phyloP scores from a whole-genome alignment of 2,888 invertebrate species.

The Eupithecia vulgata region DNA sequence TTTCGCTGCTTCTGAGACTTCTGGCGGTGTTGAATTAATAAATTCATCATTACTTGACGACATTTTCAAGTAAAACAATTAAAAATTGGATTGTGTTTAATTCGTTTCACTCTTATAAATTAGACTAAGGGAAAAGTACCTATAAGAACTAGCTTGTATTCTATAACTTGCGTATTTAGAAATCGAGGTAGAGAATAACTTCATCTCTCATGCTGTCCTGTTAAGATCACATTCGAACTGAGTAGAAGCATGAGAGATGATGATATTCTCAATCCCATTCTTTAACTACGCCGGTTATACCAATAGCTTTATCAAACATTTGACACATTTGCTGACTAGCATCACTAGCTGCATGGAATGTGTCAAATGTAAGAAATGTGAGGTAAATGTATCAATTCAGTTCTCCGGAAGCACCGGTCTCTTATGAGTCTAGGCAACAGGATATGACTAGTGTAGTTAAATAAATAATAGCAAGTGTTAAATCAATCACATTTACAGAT shows the following conservation, averaged over 20 bases:
- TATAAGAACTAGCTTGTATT: background rate
- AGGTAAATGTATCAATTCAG: background rate
- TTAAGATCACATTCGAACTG: background rate
- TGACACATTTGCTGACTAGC: background rate
- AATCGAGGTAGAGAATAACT: background rate
- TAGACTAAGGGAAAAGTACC: background rate
- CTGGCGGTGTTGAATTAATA: too few relatives aligned
- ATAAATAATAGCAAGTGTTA: slow-evolving; percentile 30
- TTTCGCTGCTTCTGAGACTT: too few relatives aligned
- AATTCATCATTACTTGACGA: too few relatives aligned
- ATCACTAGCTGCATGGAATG: too few relatives aligned
- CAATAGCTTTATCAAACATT: background rate
- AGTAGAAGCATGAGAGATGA: background rate
- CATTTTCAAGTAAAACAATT: too few relatives aligned
- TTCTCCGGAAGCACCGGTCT: background rate
- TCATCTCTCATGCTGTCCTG: background rate
- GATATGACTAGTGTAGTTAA: background rate
- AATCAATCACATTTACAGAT: slow-evolving; percentile 42
- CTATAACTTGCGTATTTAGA: background rate
- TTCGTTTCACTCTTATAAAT: background rate
- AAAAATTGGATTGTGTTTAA: background rate
- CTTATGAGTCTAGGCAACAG: background rate
- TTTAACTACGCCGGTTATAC: background rate
- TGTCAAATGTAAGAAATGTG: background rate
- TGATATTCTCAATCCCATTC: background rate